These are phyloP conservation scores for Crotalus helleri DNA, from an alignment of 2,113 vertebrate genomes.

Conservation along the genomic window DNA sequence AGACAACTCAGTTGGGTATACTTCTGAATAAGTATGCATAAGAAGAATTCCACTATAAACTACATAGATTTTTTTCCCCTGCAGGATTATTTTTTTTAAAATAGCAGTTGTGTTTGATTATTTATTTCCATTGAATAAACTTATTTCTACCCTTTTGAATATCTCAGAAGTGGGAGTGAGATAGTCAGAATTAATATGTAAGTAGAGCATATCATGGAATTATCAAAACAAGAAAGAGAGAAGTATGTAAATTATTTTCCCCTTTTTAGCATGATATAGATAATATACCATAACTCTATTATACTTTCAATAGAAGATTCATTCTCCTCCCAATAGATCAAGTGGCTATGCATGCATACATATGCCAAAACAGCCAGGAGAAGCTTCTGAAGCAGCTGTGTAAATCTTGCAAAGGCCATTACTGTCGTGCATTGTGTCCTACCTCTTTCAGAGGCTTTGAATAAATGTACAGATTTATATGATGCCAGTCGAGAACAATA, in stretches of 20 bases:
- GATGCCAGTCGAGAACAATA: not conserved
- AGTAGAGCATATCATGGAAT: not conserved
- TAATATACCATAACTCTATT: not conserved
- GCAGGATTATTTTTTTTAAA: not conserved
- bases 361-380: not conserved
- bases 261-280: not conserved
- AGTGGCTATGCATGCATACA: not conserved
- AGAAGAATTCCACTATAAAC: not conserved
- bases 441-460: not conserved
- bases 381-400: not conserved
- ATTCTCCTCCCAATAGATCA: not conserved
- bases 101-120: conserved; percentile 5
- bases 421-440: not conserved
- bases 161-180: not conserved
- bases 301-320: not conserved
- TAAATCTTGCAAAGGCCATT: not conserved
- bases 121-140: not conserved
- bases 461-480: not conserved
- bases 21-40: not conserved
- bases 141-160: not conserved
- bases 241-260: not conserved
- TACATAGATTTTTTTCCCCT: not conserved
- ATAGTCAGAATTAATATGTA: not conserved
- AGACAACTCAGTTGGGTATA: not conserved
- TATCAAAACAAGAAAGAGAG: not conserved